These are phyloP conservation scores for Electrona antarctica DNA, from an alignment of 2,113 vertebrate species.

Conservation along the genomic window DNA sequence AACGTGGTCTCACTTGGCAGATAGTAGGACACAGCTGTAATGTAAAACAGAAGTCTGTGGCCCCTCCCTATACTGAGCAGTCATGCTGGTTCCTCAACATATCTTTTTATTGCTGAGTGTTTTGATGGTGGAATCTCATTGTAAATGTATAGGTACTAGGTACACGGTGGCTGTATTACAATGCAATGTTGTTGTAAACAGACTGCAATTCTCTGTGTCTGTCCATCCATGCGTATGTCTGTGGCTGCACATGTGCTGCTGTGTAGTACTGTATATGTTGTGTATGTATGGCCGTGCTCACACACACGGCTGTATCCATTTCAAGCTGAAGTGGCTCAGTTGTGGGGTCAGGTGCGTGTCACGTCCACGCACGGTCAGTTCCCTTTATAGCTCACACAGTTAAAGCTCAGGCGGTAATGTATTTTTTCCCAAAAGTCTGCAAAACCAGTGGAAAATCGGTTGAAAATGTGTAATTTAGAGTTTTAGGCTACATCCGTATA, in stretches of 20 bases:
- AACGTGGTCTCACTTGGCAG: slow-evolving; percentile 1
- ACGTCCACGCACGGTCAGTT: slow-evolving; percentile 40
- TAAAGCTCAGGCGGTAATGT: slow-evolving; percentile 32
- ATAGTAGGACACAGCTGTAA: slow-evolving; percentile 7
- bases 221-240: neutral
- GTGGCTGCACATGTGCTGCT: neutral
- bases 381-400: slow-evolving; percentile 65
- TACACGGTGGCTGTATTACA: too few relatives aligned
- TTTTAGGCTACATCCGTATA: too few relatives aligned
- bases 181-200: neutral
- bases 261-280: slow-evolving; percentile 13
- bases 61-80: slow-evolving; percentile 13
- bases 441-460: too few relatives aligned
- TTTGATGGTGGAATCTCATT: too few relatives aligned
- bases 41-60: neutral
- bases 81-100: slow-evolving; percentile 27
- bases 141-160: too few relatives aligned
- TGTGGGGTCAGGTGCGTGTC: slow-evolving; percentile 41
- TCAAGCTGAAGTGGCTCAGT: slow-evolving; percentile 32
- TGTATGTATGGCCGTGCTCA: neutral
- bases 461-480: too few relatives aligned
- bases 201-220: neutral
- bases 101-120: slow-evolving; percentile 8
- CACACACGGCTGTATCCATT: slow-evolving; percentile 5
- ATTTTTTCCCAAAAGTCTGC: too few relatives aligned